These are phyloP conservation scores for Cyrtorhinus lividipennis DNA, from an alignment of 1,140 invertebrate species.

Conservation along the genomic window DNA sequence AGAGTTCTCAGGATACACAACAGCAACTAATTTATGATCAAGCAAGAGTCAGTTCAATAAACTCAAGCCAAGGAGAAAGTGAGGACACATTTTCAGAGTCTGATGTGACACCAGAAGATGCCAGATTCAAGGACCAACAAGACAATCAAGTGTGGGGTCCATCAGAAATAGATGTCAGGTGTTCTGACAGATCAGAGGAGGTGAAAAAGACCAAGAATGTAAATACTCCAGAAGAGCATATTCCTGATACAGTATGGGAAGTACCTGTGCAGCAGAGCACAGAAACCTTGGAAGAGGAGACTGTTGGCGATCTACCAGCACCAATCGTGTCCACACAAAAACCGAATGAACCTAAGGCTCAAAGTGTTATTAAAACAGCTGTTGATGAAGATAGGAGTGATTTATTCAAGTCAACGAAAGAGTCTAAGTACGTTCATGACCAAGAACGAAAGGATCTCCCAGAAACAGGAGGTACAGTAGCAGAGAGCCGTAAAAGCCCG, in stretches of 20 bases:
- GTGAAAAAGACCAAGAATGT: slow-evolving; percentile 25
- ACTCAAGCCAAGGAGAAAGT: slow-evolving; percentile 36
- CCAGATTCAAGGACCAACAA: slow-evolving; percentile 28
- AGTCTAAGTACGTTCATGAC: not conserved
- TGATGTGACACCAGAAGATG: slow-evolving; percentile 34
- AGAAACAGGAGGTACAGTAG: not conserved
- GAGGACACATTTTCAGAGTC: slow-evolving; percentile 41
- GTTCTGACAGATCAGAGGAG: not conserved
- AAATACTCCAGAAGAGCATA: slow-evolving; percentile 39
- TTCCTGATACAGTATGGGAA: slow-evolving; percentile 47
- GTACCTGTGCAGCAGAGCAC: slow-evolving; percentile 39
- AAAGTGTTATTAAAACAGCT: slow-evolving; percentile 34
- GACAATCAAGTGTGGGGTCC: slow-evolving; percentile 24
- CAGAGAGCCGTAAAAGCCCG: not conserved
- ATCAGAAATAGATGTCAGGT: slow-evolving; percentile 13
- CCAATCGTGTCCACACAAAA: not conserved
- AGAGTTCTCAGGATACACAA: slow-evolving; percentile 24
- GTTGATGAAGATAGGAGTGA: slow-evolving; percentile 38
- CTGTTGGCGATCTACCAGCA: slow-evolving; percentile 27
- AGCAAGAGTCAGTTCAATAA: slow-evolving; percentile 11
- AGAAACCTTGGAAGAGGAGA: slow-evolving; percentile 21
- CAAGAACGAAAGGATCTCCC: not conserved
- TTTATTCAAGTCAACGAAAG: slow-evolving; percentile 22
- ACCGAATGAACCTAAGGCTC: slow-evolving; percentile 28
- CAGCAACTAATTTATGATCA: slow-evolving; percentile 19